phyloP scores from a whole-genome alignment of 2,888 invertebrate species.

The Gandaritis pyraliata region DNA sequence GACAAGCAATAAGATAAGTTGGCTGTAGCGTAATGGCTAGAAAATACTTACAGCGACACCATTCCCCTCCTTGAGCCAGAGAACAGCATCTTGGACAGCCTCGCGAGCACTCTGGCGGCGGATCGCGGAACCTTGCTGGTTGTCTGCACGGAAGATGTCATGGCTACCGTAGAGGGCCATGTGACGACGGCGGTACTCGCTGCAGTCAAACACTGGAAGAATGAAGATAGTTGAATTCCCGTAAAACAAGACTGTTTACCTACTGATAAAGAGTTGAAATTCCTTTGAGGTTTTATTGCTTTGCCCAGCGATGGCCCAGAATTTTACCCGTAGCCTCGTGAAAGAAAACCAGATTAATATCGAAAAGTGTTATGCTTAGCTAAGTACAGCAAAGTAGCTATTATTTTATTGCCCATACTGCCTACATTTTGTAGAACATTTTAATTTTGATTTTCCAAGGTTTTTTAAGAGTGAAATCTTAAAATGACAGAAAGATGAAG shows the following conservation, averaged over 20 bases:
- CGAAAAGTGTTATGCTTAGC: no score
- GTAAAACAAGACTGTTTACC: no score
- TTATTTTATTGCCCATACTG: no score
- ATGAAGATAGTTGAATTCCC: neutral
- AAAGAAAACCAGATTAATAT: no score
- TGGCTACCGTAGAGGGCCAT: conserved; percentile 92
- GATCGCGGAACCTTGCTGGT: conserved; percentile 91
- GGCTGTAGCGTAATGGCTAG: no score
- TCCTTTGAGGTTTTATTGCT: no score
- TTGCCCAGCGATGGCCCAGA: no score
- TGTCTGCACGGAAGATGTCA: conserved; percentile 94
- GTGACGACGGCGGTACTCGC: conserved; percentile 94
- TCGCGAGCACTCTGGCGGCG: conserved; percentile 92
- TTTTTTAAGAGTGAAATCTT: neutral
- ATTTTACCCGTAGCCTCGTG: no score
- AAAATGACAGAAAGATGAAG: conserved; percentile 22
- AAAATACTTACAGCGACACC: conserved; percentile 91
- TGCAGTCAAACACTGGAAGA: conserved; percentile 94
- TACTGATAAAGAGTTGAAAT: no score
- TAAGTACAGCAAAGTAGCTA: no score
- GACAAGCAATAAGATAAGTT: no score
- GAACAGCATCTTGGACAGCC: conserved; percentile 93
- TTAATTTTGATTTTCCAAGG: neutral
- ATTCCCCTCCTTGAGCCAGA: conserved; percentile 91
- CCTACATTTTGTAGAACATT: neutral